Percentiles rank a stretch among this genome's conserved stretches.
These are phyloP conservation scores for Chrysolina oricalcia DNA, from an alignment of 2,888 invertebrate genomes.

Conservation along the genomic window DNA sequence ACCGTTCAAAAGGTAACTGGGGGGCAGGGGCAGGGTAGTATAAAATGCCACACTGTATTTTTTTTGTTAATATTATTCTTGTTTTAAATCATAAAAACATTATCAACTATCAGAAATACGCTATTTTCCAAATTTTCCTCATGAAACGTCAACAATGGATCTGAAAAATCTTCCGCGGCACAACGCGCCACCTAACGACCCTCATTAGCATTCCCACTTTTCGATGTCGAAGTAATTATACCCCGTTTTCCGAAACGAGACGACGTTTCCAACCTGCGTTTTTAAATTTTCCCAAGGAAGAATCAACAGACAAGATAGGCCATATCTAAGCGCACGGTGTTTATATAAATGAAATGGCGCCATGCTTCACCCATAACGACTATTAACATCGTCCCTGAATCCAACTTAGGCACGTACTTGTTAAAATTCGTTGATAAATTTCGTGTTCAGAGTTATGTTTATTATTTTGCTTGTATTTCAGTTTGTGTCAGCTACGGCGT, in stretches of 20 bases:
- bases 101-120: no score
- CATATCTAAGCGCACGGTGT: constrained; percentile 66
- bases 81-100: no score
- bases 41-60: no score
- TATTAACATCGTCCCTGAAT: constrained; percentile 70
- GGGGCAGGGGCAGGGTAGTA: no score
- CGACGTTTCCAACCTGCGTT: constrained; percentile 39
- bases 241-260: constrained; percentile 18
- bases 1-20: no score
- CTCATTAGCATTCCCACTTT: constrained; percentile 14
- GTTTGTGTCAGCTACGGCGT: constrained; percentile 25
- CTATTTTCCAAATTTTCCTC: no score
- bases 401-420: constrained; percentile 69
- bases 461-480: constrained; percentile 34
- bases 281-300: constrained; percentile 55
- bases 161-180: background rate
- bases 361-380: constrained; percentile 72
- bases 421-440: constrained; percentile 69
- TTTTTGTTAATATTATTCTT: no score
- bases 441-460: constrained; percentile 64
- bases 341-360: constrained; percentile 73
- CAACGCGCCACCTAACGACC: background rate
- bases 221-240: constrained; percentile 13
- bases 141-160: background rate
- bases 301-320: constrained; percentile 63